Evolutionary conservation across 1,140 invertebrate species (phyloP).

Genomic region (Dryas iulia): DNA sequence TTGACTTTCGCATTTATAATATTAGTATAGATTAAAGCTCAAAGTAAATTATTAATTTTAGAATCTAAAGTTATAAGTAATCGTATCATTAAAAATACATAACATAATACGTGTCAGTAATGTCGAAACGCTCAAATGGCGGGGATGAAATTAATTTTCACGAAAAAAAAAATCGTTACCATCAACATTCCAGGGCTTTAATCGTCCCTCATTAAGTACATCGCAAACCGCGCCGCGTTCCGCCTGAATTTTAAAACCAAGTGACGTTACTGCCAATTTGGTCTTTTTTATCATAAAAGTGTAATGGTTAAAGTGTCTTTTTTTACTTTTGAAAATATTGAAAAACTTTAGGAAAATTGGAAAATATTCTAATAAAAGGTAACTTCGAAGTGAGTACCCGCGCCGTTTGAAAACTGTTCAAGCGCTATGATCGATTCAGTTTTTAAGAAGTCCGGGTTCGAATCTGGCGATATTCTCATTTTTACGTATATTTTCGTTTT

Average conservation of each 20-base stretch:
- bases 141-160: slow-evolving; percentile 32
- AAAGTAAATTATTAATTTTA: no score
- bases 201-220: slow-evolving; percentile 74
- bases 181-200: slow-evolving; percentile 62
- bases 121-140: slow-evolving; percentile 23
- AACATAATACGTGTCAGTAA: background rate
- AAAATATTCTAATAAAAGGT: no score
- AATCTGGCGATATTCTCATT: no score
- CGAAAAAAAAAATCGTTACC: slow-evolving; percentile 58
- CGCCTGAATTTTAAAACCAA: slow-evolving; percentile 68
- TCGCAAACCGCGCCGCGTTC: slow-evolving; percentile 68
- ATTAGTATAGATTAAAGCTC: no score
- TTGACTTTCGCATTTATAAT: no score
- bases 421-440: no score
- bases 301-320: background rate
- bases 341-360: no score
- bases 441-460: no score
- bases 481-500: no score
- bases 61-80: background rate
- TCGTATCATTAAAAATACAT: background rate
- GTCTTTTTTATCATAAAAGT: background rate
- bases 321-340: no score
- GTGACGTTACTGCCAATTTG: slow-evolving; percentile 36
- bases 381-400: no score
- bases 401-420: no score